Conservation (phyloP, 2,113 vertebrate genomes). For the Eulacestoma nigropectus region DNA sequence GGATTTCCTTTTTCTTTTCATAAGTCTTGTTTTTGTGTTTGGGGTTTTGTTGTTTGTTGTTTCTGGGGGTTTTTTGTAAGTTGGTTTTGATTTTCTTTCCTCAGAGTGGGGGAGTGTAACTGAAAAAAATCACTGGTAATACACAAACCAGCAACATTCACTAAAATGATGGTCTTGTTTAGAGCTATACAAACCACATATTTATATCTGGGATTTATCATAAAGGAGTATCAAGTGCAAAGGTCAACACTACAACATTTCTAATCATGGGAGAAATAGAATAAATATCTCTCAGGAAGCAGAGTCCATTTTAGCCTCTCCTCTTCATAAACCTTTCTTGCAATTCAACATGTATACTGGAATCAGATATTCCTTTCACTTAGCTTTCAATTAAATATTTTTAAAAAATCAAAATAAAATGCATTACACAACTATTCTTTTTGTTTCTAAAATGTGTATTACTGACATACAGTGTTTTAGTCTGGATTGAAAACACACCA, state of each 20-base stretch:
- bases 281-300: neutral
- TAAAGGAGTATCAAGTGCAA: neutral
- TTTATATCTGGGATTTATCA: neutral
- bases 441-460: neutral
- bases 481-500: neutral
- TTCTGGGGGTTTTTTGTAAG: neutral
- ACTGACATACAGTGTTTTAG: neutral
- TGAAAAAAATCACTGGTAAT: neutral
- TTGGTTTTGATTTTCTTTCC: neutral
- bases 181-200: neutral
- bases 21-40: neutral
- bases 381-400: neutral
- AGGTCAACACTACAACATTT: neutral
- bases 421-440: neutral
- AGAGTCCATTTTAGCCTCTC: neutral
- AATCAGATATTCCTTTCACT: neutral
- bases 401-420: neutral
- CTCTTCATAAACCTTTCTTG: neutral
- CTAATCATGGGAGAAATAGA: neutral
- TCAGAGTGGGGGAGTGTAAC: rapidly evolving
- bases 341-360: neutral
- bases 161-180: neutral
- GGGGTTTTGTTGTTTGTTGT: no score
- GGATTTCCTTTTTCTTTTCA: neutral
- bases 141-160: neutral